Evolutionary conservation across 2,797 vertebrate species (phyloP).

Genomic region (Neoniphon sammara): DNA sequence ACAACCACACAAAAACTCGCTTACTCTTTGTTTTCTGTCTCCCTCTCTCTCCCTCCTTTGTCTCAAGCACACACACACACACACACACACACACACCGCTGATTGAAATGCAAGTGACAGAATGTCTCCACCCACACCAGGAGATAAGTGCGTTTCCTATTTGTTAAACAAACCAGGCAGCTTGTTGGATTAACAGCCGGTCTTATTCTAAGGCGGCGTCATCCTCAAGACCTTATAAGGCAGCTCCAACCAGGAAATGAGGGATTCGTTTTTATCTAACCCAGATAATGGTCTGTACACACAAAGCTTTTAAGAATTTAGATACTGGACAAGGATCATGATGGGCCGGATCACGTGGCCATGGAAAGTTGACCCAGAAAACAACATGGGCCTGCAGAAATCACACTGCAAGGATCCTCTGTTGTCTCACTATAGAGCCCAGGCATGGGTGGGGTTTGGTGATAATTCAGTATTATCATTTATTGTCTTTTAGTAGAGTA

Average conservation of each 20-base stretch:
- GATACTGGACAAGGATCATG: background rate
- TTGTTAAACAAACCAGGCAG: conserved; percentile 36
- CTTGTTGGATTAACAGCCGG: conserved; percentile 13
- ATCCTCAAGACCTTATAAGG: conserved; percentile 13
- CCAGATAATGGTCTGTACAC: conserved; percentile 13
- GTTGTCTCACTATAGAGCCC: no score
- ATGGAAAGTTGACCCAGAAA: background rate
- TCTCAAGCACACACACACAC: background rate
- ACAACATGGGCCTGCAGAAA: no score
- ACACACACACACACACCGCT: conserved; percentile 8
- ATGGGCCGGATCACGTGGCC: background rate
- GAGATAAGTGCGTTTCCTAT: conserved; percentile 30
- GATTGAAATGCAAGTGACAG: conserved; percentile 3
- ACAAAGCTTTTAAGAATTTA: background rate
- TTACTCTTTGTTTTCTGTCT: conserved; percentile 9
- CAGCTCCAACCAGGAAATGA: conserved; percentile 16
- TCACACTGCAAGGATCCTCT: no score
- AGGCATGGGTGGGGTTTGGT: no score
- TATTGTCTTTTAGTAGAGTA: background rate
- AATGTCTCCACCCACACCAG: conserved; percentile 7
- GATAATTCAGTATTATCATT: background rate
- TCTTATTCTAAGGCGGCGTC: conserved; percentile 11
- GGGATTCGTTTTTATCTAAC: conserved; percentile 1
- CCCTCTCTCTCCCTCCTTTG: background rate
- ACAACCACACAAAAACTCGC: background rate